These are phyloP conservation scores for Bombus waltoni DNA, from an alignment of 1,140 invertebrate genomes.

Conservation along the genomic window DNA sequence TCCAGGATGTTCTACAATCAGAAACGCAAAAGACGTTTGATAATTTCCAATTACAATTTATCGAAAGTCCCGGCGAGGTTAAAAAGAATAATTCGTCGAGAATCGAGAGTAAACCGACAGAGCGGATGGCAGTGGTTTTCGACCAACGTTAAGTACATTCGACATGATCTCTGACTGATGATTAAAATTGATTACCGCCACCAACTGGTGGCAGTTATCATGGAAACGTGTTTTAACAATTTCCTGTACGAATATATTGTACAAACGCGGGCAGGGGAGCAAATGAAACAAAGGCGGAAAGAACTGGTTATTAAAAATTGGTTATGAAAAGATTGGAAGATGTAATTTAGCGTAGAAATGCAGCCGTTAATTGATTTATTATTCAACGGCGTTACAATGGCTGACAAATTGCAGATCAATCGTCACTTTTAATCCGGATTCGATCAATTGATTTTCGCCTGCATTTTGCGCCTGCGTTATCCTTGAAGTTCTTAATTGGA, in stretches of 20 bases:
- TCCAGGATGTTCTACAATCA: conserved; percentile 95
- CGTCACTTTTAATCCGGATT: not conserved
- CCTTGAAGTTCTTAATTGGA: not conserved
- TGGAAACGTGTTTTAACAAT: not conserved
- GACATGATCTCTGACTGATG: not conserved
- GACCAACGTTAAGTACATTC: not conserved
- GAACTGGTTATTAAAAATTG: not conserved
- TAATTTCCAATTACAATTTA: too few species aligned
- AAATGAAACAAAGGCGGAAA: not conserved
- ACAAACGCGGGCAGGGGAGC: not conserved
- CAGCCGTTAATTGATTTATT: not conserved
- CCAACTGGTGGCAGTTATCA: not conserved
- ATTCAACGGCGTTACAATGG: not conserved
- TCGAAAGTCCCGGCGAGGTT: not conserved
- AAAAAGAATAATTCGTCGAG: not conserved
- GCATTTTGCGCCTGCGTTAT: not conserved
- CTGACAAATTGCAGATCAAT: not conserved
- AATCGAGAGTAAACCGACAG: not conserved
- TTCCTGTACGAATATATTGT: not conserved
- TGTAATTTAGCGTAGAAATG: not conserved
- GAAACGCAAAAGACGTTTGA: conserved; percentile 52
- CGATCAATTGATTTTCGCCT: not conserved
- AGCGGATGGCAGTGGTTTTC: not conserved
- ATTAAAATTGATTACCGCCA: not conserved
- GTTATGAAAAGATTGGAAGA: not conserved